These are phyloP conservation scores for Drosophila orena DNA, from an alignment of 1,140 invertebrate genomes.

Conservation along the genomic window DNA sequence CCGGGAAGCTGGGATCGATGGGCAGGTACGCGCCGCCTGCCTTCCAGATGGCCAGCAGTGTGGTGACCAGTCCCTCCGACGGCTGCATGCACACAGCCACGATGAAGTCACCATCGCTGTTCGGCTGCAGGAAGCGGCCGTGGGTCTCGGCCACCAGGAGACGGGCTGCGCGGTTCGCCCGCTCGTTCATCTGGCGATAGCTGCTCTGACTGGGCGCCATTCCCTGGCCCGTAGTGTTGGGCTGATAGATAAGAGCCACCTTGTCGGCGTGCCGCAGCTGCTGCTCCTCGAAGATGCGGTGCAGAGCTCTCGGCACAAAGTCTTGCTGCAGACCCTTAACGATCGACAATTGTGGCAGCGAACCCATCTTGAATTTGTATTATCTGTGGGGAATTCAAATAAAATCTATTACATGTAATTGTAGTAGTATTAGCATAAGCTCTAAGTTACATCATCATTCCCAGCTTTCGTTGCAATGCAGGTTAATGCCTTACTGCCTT, in stretches of 20 bases:
- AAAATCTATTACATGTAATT: too few relatives aligned
- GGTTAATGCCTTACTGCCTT: not conserved
- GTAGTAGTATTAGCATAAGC: not conserved
- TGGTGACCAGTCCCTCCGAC: conserved; percentile 88
- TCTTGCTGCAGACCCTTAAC: conserved; percentile 86
- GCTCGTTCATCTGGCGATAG: conserved; percentile 87
- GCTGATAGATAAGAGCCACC: conserved; percentile 86
- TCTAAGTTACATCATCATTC: conserved; percentile 13
- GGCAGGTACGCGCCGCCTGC: conserved; percentile 93
- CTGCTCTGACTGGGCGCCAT: conserved; percentile 84
- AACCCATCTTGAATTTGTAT: conserved; percentile 86
- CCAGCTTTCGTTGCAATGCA: conserved; percentile 11
- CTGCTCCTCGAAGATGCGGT: conserved; percentile 86
- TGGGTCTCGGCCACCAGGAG: conserved; percentile 85
- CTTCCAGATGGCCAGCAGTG: conserved; percentile 92
- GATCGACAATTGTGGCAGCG: conserved; percentile 88
- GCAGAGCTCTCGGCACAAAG: conserved; percentile 85
- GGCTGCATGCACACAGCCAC: conserved; percentile 92
- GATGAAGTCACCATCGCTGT: conserved; percentile 88
- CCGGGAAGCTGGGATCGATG: conserved; percentile 91
- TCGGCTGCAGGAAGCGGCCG: conserved; percentile 84
- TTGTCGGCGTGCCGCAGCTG: conserved; percentile 83
- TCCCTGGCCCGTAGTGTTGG: conserved; percentile 71
- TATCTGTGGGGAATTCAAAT: not conserved
- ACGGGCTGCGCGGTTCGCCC: conserved; percentile 87